phyloP scores from a whole-genome alignment of 2,888 invertebrate species.

The Drosophila monieri region DNA sequence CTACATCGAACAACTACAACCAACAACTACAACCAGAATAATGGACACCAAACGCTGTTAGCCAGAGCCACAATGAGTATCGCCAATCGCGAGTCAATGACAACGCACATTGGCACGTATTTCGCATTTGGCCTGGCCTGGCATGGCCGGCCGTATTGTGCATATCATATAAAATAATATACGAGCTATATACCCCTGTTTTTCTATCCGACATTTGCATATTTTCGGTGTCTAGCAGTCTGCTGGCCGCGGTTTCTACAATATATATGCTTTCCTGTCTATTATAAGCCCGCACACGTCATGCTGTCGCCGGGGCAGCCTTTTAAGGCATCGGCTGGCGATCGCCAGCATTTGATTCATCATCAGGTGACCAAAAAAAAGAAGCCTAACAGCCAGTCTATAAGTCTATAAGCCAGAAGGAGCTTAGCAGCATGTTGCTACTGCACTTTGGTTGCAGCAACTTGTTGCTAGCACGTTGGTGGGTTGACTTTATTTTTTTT shows the following conservation, averaged over 20 bases:
- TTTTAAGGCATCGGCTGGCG: slow-evolving; percentile 52
- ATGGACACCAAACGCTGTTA: slow-evolving; percentile 19
- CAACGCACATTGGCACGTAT: slow-evolving; percentile 55
- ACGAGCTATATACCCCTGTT: not conserved
- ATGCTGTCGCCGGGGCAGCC: slow-evolving; percentile 46
- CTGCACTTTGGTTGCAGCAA: slow-evolving; percentile 10
- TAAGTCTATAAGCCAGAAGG: slow-evolving; percentile 9
- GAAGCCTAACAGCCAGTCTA: slow-evolving; percentile 24
- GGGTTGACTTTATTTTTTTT: slow-evolving; percentile 35
- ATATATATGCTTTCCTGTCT: slow-evolving; percentile 28
- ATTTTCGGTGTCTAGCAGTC: slow-evolving; percentile 42
- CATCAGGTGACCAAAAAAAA: slow-evolving; percentile 53
- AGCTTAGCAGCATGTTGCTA: slow-evolving; percentile 32
- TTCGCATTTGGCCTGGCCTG: slow-evolving; percentile 27
- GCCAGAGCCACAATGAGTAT: slow-evolving; percentile 35
- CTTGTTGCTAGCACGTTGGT: slow-evolving; percentile 33
- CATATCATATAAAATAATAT: slow-evolving; percentile 33
- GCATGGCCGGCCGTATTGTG: slow-evolving; percentile 19
- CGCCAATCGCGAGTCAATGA: slow-evolving; percentile 42
- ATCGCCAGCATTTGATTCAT: slow-evolving; percentile 44
- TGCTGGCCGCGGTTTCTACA: slow-evolving; percentile 10
- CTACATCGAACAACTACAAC: slow-evolving; percentile 32
- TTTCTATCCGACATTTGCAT: slow-evolving; percentile 43
- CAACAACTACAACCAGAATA: slow-evolving; percentile 28
- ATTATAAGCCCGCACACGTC: slow-evolving; percentile 52